A percentile compares a stretch with the other conserved stretches of the same genome.
These are phyloP conservation scores for Rhingia campestris DNA, from an alignment of 2,888 invertebrate genomes.

Conservation along the genomic window DNA sequence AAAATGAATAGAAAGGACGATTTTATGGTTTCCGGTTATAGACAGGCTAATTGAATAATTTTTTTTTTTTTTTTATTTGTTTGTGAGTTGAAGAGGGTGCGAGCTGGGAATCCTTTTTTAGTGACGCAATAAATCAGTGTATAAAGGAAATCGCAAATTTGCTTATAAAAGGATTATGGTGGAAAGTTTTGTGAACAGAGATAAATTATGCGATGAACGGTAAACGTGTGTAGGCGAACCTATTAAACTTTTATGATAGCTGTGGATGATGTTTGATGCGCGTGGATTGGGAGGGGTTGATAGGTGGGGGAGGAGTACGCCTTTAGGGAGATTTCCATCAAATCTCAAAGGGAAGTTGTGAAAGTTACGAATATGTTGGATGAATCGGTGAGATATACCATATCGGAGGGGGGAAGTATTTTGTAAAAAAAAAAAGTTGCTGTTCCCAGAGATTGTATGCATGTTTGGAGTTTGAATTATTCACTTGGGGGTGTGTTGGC, in stretches of 20 bases:
- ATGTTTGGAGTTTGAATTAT: too few relatives aligned
- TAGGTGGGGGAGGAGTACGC: too few relatives aligned
- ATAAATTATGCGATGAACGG: slow-evolving; percentile 38
- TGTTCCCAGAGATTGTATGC: too few relatives aligned
- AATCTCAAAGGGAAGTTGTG: too few relatives aligned
- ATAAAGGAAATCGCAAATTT: slow-evolving; percentile 49
- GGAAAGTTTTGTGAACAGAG: slow-evolving; percentile 34
- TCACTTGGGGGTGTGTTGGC: too few relatives aligned
- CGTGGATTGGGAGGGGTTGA: too few relatives aligned
- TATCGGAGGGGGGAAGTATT: too few relatives aligned
- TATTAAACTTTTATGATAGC: slow-evolving; percentile 8
- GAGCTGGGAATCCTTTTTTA: slow-evolving; percentile 43
- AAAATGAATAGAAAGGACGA: slow-evolving; percentile 22
- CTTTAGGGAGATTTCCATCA: too few relatives aligned
- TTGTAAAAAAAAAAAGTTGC: too few relatives aligned
- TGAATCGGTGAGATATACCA: too few relatives aligned
- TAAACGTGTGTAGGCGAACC: neutral
- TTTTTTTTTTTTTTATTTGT: too few relatives aligned
- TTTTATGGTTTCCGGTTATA: slow-evolving; percentile 71
- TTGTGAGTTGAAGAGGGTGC: neutral
- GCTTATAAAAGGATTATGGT: slow-evolving; percentile 55
- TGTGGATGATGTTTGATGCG: neutral
- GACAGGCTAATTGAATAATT: slow-evolving; percentile 63
- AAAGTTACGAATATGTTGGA: too few relatives aligned
- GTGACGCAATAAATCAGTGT: slow-evolving; percentile 60